Conservation (phyloP, 2,888 invertebrate species). For the Polia nebulosa region DNA sequence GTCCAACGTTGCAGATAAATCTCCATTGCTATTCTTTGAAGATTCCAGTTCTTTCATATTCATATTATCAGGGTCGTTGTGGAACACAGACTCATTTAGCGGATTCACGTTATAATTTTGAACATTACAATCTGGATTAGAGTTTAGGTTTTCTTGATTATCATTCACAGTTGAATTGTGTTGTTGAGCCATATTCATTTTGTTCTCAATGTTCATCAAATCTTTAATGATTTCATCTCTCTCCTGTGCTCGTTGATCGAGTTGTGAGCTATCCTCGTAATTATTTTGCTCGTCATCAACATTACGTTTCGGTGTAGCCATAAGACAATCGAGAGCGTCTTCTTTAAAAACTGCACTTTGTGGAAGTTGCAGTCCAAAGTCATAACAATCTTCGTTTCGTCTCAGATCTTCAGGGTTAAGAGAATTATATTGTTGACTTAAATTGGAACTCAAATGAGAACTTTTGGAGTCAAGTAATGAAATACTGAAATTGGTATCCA, state of each 20-base stretch:
- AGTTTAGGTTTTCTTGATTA: slow-evolving; percentile 61
- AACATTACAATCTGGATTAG: slow-evolving; percentile 65
- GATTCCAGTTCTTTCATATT: slow-evolving; percentile 58
- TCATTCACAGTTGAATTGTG: slow-evolving; percentile 65
- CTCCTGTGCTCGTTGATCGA: slow-evolving; percentile 79
- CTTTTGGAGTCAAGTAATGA: slow-evolving; percentile 83
- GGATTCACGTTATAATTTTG: slow-evolving; percentile 66
- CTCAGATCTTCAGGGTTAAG: slow-evolving; percentile 83
- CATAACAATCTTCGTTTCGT: slow-evolving; percentile 85
- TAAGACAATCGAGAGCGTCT: slow-evolving; percentile 84
- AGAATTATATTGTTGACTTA: slow-evolving; percentile 80
- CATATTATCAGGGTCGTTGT: slow-evolving; percentile 61
- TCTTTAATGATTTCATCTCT: slow-evolving; percentile 87
- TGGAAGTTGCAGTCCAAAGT: slow-evolving; percentile 83
- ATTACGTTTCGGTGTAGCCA: slow-evolving; percentile 82
- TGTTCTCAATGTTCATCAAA: slow-evolving; percentile 86
- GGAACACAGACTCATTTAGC: slow-evolving; percentile 64
- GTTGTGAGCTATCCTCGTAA: slow-evolving; percentile 72
- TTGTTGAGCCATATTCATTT: slow-evolving; percentile 76
- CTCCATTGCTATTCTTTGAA: slow-evolving; percentile 59
- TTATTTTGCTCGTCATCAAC: slow-evolving; percentile 74
- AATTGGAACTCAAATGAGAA: slow-evolving; percentile 80
- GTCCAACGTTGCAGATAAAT: slow-evolving; percentile 65
- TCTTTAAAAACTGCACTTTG: slow-evolving; percentile 84
- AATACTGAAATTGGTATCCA: slow-evolving; percentile 85